A percentile compares a stretch with the other conserved stretches of the same genome.
Conservation (phyloP, 53 echinoderm and acorn worm genomes). For the Hippasteria phrygiana region DNA sequence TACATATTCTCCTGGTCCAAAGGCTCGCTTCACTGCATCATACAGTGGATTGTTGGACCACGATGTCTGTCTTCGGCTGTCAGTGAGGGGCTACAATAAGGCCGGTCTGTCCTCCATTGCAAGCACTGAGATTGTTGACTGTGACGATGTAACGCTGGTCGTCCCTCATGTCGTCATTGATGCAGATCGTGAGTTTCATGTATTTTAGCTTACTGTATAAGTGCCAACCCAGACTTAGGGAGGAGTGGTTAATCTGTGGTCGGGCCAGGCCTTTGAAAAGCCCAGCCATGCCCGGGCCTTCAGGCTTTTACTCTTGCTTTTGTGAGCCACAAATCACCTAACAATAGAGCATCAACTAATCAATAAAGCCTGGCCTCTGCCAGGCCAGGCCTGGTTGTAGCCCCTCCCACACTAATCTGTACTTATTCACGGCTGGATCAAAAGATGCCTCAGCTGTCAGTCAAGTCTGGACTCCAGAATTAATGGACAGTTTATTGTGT, state of each 20-base stretch:
- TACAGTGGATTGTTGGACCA: not conserved
- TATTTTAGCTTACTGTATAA: not conserved
- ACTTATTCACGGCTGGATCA: no score
- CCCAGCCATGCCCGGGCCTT: no score
- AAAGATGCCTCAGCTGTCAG: no score
- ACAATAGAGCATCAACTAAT: no score
- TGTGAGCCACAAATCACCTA: no score
- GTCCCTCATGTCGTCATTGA: constrained; percentile 62
- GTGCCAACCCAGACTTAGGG: not conserved
- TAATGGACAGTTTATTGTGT: no score
- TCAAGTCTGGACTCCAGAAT: no score
- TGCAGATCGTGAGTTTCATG: constrained; percentile 53
- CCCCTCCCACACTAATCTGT: no score
- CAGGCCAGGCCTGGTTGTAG: no score
- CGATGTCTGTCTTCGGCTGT: constrained; percentile 31
- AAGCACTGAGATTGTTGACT: constrained; percentile 54
- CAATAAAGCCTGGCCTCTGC: no score
- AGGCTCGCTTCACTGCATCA: constrained; percentile 29
- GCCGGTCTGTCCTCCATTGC: constrained; percentile 63
- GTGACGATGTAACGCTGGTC: constrained; percentile 32
- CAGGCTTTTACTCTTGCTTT: no score
- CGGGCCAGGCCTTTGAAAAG: no score
- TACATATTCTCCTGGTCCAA: not conserved
- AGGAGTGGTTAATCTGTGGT: not conserved
- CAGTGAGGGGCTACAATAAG: constrained; percentile 60